phyloP scores from a whole-genome alignment of 2,888 invertebrate species.

The Nymphalis c-album region DNA sequence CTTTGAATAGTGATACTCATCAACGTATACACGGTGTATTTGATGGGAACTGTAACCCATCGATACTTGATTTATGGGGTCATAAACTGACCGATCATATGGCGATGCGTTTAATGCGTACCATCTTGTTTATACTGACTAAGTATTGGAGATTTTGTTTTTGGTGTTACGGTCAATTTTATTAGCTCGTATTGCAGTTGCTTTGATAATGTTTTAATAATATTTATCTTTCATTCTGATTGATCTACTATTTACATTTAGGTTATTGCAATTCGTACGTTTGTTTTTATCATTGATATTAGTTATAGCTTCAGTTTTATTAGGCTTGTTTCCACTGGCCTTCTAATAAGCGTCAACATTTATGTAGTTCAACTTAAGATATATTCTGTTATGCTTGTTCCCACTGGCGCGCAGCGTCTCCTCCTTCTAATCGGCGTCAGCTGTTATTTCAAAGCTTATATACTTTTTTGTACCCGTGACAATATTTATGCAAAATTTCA shows the following conservation, averaged over 20 bases:
- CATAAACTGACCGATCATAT: slow-evolving; percentile 72
- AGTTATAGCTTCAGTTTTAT: background rate
- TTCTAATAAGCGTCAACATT: too few relatives aligned
- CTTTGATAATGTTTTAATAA: slow-evolving; percentile 6
- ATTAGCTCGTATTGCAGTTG: slow-evolving; percentile 30
- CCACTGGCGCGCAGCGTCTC: too few relatives aligned
- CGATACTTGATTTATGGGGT: slow-evolving; percentile 70
- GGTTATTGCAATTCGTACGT: background rate
- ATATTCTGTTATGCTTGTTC: background rate
- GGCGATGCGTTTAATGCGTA: slow-evolving; percentile 52
- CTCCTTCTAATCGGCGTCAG: too few relatives aligned
- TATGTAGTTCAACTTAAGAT: too few relatives aligned
- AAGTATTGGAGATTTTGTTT: slow-evolving; percentile 48
- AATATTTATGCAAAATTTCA: too few relatives aligned
- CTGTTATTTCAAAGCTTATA: too few relatives aligned
- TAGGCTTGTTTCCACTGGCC: background rate
- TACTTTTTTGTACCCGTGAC: too few relatives aligned
- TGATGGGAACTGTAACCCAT: slow-evolving; percentile 49
- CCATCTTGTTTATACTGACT: slow-evolving; percentile 54
- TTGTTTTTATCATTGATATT: background rate
- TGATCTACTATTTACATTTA: slow-evolving; percentile 10
- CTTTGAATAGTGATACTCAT: background rate
- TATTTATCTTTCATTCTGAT: slow-evolving; percentile 32
- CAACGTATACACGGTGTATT: slow-evolving; percentile 9
- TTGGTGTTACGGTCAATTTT: slow-evolving; percentile 49